Base-by-base conservation (phyloP, 2,888 invertebrate species). In the Agapostemon virescens region DNA sequence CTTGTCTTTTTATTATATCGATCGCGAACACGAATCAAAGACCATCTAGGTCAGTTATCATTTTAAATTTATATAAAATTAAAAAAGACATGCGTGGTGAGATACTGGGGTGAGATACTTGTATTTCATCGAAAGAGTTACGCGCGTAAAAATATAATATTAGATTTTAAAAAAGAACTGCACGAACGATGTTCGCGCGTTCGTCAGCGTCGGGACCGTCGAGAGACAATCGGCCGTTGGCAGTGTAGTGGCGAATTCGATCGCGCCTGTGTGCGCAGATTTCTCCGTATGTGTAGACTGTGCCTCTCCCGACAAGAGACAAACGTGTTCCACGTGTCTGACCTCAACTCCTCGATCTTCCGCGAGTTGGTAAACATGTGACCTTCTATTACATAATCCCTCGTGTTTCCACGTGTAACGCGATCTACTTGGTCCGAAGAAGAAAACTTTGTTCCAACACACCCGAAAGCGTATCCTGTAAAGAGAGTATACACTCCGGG, bases 261-360 rank as follows among this genome's bases (percentile, higher is more conserved):
- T 23, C 20, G 52, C 55, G n/a, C 45, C 52, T 15, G 49, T 36
- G 58, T 71, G 55, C 49, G 66, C 70, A 63, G 70, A 52, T 70
- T 70, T 75, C 75, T 69, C 40, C 55, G 55, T 40, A 4, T 26
- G 30, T 11, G 5, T 23, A 38, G 45, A 45, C 49, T n/a, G n/a
- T 45, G 38, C 61, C 69, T 33, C 36, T 55, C 55, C 26, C 55
- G 26, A 26, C 49, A 11, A 55, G 58, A 49, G 69, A 68, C 52
- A 64, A 45, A 38, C 55, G 70, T 58, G 72, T 72, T 84, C 80
- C 85, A 80, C 84, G 85, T 82, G 85, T 64, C 75, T 75, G 82
- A 82, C 82, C 77, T 83, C 74, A 69, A 55, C 75, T 69, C 26
- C 33, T 55, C 61, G 74, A 78, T 85, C 82, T 80, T 84, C 77